These are phyloP conservation scores for Cyaniris semiargus DNA, from an alignment of 2,888 invertebrate genomes.

Conservation along the genomic window DNA sequence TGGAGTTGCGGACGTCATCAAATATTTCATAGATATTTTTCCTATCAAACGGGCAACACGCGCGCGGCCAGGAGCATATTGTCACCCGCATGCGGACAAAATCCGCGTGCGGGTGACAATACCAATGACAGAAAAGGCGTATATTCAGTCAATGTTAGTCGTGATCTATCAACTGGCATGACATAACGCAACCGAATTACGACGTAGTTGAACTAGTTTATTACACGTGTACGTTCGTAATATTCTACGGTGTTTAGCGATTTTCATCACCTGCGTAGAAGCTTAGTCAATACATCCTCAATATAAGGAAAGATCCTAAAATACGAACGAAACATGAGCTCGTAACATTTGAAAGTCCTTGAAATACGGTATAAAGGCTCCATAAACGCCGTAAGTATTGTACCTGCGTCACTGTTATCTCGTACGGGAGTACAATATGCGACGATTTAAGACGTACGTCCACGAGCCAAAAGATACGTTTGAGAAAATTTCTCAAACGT, in stretches of 20 bases:
- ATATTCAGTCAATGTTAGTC: too few species aligned
- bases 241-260: background rate
- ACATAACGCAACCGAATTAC: too few species aligned
- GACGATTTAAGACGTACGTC: background rate
- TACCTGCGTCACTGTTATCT: slow-evolving; percentile 1
- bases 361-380: background rate
- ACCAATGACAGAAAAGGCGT: too few species aligned
- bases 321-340: background rate
- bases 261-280: background rate
- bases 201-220: too few species aligned
- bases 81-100: too few species aligned
- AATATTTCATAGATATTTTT: too few species aligned
- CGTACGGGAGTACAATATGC: background rate
- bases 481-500: too few species aligned
- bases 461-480: background rate
- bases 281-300: background rate
- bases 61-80: too few species aligned
- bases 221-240: background rate
- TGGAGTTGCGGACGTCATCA: too few species aligned
- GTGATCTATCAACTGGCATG: too few species aligned
- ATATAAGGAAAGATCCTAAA: background rate
- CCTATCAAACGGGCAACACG: too few species aligned
- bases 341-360: background rate
- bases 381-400: background rate
- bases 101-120: too few species aligned